Evolutionary conservation across 2,113 vertebrate species (phyloP).

Genomic region (Oryctolagus cuniculus): mOryCun1.1 NC_091435.1:168980501-168981000

Average conservation of each 20-base stretch:
- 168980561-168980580: conserved; percentile 73
- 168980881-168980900: not conserved
- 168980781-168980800: conserved; percentile 4
- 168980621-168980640: conserved; percentile 56
- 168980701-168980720: not conserved
- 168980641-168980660: not conserved
- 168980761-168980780: no score
- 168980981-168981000: not conserved
- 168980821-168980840: not conserved
- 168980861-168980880: not conserved
- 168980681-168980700: not conserved
- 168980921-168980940: not conserved
- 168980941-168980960: not conserved
- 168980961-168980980: not conserved
- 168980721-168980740: not conserved
- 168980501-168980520: not conserved
- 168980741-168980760: no score
- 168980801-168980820: not conserved
- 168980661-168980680: conserved; percentile 44
- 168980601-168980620: conserved; percentile 25
- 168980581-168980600: not conserved
- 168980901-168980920: not conserved
- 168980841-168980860: not conserved
- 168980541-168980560: not conserved
- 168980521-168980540: not conserved